These are phyloP conservation scores for Garra rufa DNA, from an alignment of 2,113 vertebrate species.

Conservation along the genomic window DNA sequence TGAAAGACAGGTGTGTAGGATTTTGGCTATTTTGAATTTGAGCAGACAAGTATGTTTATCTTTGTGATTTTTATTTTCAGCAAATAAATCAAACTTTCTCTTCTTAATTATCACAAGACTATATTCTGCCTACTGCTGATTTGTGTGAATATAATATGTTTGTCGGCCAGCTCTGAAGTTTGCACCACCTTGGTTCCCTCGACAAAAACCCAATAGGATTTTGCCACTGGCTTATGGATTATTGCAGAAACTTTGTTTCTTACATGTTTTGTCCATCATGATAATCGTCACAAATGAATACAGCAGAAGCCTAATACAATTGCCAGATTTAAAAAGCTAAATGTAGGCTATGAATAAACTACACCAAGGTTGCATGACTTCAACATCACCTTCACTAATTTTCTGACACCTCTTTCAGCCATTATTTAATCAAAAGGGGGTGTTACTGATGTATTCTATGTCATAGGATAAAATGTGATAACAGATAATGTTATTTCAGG, in stretches of 20 bases:
- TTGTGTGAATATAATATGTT: background rate
- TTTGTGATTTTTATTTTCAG: background rate
- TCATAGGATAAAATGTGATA: background rate
- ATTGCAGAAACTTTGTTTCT: background rate
- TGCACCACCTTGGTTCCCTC: background rate
- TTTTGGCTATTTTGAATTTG: background rate
- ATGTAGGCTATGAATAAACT: background rate
- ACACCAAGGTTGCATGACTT: background rate
- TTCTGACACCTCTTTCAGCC: background rate
- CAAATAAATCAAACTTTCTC: background rate
- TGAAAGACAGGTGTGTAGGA: slow-evolving; percentile 85
- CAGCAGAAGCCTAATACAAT: background rate
- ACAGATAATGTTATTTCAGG: background rate
- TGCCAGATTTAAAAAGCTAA: background rate
- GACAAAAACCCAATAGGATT: background rate
- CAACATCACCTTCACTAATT: background rate
- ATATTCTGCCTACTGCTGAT: background rate
- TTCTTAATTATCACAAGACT: background rate
- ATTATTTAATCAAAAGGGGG: background rate
- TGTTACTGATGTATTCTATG: background rate
- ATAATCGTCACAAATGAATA: background rate
- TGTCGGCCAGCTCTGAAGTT: background rate
- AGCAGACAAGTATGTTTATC: background rate
- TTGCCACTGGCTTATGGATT: background rate
- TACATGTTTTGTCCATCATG: background rate